These are phyloP conservation scores for Muscicapa comitata DNA, from an alignment of 2,797 vertebrate species.

Conservation along the genomic window DNA sequence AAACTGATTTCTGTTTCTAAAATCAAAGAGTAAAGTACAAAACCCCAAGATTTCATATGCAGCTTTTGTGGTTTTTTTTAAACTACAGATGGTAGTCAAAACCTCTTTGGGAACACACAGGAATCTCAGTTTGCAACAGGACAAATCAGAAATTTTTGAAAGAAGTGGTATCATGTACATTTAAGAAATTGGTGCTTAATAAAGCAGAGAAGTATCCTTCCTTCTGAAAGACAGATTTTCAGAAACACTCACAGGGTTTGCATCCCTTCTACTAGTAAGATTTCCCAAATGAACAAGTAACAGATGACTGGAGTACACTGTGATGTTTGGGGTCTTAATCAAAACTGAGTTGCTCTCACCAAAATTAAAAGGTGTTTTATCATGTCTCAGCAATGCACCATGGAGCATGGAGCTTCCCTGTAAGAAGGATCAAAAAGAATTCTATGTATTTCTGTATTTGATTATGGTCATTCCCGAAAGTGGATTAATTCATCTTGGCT, in stretches of 20 bases:
- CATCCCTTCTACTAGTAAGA: neutral
- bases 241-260: neutral
- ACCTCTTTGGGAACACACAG: neutral
- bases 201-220: neutral
- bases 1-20: neutral
- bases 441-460: neutral
- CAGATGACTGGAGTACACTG: neutral
- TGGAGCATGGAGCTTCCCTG: neutral
- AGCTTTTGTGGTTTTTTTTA: accelerated
- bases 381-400: neutral
- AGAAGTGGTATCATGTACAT: neutral
- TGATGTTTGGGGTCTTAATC: neutral
- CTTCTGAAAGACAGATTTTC: neutral
- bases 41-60: neutral
- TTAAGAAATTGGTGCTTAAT: neutral
- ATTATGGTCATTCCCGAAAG: neutral
- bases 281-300: neutral
- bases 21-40: neutral
- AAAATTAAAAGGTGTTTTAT: neutral
- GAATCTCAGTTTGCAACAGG: neutral
- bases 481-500: neutral
- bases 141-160: neutral
- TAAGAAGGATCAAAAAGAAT: neutral
- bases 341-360: neutral
- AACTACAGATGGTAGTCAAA: neutral